Conservation (phyloP, 2,888 invertebrate species). For the Eupithecia subumbrata region DNA sequence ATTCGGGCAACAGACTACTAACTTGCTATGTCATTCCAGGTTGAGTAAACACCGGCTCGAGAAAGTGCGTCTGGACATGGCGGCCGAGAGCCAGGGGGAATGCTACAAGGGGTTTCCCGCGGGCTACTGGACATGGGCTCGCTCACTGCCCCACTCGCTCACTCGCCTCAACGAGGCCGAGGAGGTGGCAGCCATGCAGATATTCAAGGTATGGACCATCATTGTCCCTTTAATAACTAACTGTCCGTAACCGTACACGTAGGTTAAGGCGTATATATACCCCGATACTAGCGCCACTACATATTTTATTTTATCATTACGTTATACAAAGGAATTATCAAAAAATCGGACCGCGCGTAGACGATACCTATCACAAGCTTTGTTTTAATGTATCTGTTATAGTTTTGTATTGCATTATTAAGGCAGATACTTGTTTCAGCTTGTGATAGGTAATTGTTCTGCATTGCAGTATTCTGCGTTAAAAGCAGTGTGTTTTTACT, state of each 20-base stretch:
- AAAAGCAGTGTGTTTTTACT: no score
- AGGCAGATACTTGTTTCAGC: no score
- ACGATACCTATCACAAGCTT: no score
- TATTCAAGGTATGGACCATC: conserved; percentile 86
- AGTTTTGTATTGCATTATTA: no score
- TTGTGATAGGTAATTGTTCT: no score
- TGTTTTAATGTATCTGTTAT: no score
- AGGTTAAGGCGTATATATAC: no score
- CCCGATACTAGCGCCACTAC: no score
- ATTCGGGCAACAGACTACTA: background rate
- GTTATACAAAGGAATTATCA: no score
- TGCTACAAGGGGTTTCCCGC: conserved; percentile 94
- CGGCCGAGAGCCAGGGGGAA: conserved; percentile 89
- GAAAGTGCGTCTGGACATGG: conserved; percentile 82
- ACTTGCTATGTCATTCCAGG: conserved; percentile 50
- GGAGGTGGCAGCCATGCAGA: conserved; percentile 93
- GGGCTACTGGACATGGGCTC: conserved; percentile 95
- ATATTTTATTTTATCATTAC: no score
- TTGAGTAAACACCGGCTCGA: conserved; percentile 93
- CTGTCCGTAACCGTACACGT: background rate
- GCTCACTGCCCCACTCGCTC: conserved; percentile 92
- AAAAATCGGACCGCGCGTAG: no score
- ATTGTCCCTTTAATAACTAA: background rate
- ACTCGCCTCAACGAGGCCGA: conserved; percentile 93
- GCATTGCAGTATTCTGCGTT: no score